phyloP scores from a whole-genome alignment of 2,113 vertebrate genomes.

The Apodemus sylvaticus region DNA sequence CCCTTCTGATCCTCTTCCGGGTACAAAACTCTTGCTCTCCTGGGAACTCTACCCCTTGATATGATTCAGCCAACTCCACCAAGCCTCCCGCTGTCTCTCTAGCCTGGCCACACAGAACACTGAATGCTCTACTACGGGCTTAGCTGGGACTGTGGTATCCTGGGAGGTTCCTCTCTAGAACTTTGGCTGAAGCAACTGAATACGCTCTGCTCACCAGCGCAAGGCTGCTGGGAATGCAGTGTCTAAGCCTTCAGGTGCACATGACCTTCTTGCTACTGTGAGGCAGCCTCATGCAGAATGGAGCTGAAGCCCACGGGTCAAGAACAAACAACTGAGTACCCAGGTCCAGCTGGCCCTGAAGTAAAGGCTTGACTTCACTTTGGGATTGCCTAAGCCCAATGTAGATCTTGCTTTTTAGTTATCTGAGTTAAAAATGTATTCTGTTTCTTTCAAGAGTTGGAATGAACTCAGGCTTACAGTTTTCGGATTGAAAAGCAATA shows the following conservation, averaged over 20 bases:
- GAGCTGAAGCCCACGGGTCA: not conserved
- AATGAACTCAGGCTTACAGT: not conserved
- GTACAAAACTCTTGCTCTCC: rapidly evolving
- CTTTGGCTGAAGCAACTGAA: rapidly evolving
- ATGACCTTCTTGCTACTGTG: not conserved
- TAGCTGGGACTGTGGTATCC: not conserved
- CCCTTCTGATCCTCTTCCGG: not conserved
- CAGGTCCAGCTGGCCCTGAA: not conserved
- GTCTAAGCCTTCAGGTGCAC: rapidly evolving
- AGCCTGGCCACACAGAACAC: not conserved
- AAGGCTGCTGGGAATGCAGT: not conserved
- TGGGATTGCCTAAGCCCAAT: not conserved
- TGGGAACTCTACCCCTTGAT: no score
- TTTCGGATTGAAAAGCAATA: not conserved
- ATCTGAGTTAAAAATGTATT: not conserved
- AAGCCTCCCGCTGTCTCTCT: not conserved
- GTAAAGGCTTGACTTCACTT: rapidly evolving
- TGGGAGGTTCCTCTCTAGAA: not conserved
- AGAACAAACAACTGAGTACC: not conserved
- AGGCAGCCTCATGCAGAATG: not conserved
- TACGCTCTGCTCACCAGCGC: not conserved
- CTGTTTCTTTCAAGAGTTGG: not conserved
- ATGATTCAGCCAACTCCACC: no score
- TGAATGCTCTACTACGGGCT: rapidly evolving
- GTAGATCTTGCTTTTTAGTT: not conserved